Conservation (phyloP, 2,113 vertebrate genomes). For the Caranx melampygus region DNA sequence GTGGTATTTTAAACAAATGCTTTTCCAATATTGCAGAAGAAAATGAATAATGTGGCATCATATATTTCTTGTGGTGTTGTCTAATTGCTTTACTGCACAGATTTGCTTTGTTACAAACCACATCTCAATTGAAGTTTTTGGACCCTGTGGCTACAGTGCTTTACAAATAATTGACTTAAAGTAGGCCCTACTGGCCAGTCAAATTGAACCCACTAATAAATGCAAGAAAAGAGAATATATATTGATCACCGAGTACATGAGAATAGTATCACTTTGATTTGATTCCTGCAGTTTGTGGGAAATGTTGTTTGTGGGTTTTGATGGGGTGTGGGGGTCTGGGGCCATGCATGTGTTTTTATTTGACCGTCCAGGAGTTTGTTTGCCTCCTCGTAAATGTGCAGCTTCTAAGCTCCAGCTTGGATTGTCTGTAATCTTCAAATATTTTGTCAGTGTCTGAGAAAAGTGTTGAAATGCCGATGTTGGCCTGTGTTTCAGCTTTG, state of each 20-base stretch:
- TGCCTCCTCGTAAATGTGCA: slow-evolving; percentile 26
- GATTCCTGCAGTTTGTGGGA: slow-evolving; percentile 58
- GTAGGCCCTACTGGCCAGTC: slow-evolving; percentile 58
- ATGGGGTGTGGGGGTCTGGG: background rate
- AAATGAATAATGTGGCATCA: slow-evolving; percentile 69
- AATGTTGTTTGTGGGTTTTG: slow-evolving; percentile 30
- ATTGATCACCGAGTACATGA: slow-evolving; percentile 65
- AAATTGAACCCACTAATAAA: slow-evolving; percentile 74
- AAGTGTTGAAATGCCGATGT: slow-evolving; percentile 29
- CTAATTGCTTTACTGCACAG: slow-evolving; percentile 68
- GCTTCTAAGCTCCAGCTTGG: slow-evolving; percentile 3
- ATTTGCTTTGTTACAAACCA: slow-evolving; percentile 70
- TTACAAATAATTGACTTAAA: slow-evolving; percentile 76
- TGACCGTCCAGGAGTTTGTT: slow-evolving; percentile 41
- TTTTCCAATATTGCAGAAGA: slow-evolving; percentile 71
- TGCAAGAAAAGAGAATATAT: slow-evolving; percentile 75
- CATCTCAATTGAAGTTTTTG: slow-evolving; percentile 73
- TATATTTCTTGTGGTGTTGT: slow-evolving; percentile 61
- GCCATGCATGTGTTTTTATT: slow-evolving; percentile 33
- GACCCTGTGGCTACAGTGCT: slow-evolving; percentile 61
- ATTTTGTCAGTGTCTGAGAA: slow-evolving; percentile 22
- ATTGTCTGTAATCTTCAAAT: slow-evolving; percentile 42
- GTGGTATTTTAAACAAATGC: slow-evolving; percentile 62
- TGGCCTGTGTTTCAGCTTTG: slow-evolving; percentile 20
- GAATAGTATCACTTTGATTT: slow-evolving; percentile 69